Evolutionary conservation across 1,140 invertebrate genomes (phyloP).

Genomic region (Heliconius nattereri): DNA sequence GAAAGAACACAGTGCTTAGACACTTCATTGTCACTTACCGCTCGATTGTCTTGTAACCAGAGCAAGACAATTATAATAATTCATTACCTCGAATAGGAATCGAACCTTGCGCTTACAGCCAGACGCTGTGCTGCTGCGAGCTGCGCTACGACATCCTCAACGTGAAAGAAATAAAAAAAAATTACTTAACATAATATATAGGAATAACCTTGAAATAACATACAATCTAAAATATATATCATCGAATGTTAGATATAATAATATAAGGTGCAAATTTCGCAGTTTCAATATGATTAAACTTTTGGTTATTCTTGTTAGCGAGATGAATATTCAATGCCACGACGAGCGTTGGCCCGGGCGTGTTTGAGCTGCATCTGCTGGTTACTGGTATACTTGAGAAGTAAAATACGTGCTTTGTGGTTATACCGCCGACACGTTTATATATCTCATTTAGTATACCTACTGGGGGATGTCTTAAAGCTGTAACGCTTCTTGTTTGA

Average conservation of each 20-base stretch:
- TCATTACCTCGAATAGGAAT: no score
- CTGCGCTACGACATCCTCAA: no score
- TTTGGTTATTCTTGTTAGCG: constrained; percentile 16
- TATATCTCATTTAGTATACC: not conserved
- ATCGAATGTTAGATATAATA: not conserved
- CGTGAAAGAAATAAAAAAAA: no score
- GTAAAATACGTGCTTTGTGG: constrained; percentile 17
- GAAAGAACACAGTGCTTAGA: no score
- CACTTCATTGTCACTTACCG: no score
- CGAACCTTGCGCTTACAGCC: no score
- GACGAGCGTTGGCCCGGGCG: not conserved
- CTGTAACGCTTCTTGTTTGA: not conserved
- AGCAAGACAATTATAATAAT: no score
- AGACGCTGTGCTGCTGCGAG: no score
- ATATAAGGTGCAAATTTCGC: not conserved
- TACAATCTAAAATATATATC: not conserved
- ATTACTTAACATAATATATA: not conserved
- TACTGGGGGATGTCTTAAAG: not conserved
- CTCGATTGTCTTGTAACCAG: no score
- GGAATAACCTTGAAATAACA: not conserved
- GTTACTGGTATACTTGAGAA: constrained; percentile 6
- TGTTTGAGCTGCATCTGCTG: constrained; percentile 23
- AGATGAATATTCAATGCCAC: constrained; percentile 26
- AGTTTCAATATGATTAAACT: constrained; percentile 17
- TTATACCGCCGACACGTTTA: not conserved